Conservation (phyloP, 2,797 vertebrate species). For the Psittacula derbiana region DNA sequence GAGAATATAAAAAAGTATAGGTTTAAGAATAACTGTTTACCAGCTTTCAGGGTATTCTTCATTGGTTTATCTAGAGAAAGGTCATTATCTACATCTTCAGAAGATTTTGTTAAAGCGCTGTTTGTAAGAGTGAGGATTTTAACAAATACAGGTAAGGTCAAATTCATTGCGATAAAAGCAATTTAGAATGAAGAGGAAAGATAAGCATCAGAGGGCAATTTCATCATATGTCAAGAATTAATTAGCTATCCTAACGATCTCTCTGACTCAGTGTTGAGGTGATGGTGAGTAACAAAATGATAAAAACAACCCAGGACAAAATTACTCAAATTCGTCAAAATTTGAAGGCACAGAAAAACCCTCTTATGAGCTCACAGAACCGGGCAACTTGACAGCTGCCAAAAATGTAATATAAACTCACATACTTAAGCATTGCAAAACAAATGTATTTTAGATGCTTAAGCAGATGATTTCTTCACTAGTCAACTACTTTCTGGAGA, state of each 20-base stretch:
- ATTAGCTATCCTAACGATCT: slow-evolving; percentile 13
- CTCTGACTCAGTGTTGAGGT: slow-evolving; percentile 20
- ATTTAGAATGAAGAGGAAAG: background rate
- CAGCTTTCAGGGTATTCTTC: background rate
- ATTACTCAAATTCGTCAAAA: slow-evolving; percentile 2
- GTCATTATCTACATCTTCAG: background rate
- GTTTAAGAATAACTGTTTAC: background rate
- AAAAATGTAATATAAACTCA: background rate
- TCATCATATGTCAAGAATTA: slow-evolving; percentile 15
- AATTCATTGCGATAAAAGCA: background rate
- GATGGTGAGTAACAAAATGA: slow-evolving; percentile 10
- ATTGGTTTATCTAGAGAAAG: background rate
- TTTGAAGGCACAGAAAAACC: background rate
- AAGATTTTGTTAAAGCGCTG: background rate
- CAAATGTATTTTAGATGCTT: background rate
- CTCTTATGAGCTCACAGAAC: background rate
- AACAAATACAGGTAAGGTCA: background rate
- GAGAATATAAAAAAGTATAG: background rate
- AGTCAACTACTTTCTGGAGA: background rate
- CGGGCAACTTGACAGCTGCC: background rate
- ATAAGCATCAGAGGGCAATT: background rate
- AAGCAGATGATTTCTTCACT: background rate
- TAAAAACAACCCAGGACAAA: slow-evolving; percentile 20
- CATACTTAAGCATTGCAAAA: background rate
- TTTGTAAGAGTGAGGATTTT: background rate